Evolutionary conservation across 2,113 vertebrate species (phyloP), one percentile per base, ranked within the genome.

Genomic region (Pavo muticus): DNA sequence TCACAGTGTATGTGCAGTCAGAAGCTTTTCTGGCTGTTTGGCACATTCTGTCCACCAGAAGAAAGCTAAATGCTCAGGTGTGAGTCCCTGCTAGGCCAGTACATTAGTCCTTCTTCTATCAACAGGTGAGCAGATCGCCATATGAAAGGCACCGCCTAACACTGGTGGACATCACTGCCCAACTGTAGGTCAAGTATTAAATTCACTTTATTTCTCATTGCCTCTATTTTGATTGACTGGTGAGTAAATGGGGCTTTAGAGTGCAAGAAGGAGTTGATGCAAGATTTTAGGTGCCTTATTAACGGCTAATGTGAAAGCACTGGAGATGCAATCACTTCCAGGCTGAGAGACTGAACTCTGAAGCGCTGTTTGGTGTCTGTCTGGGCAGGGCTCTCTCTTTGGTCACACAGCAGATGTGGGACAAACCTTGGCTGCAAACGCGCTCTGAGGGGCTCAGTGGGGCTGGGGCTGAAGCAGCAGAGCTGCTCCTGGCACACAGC

Each of bases 181-280:
- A 78, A 39, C 45, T 59, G 23, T 4, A 37, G 24, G 60, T 10
- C 7, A 37, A 7, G 1, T 8, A 17, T 44, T 56, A 60, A 11
- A 25, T 69, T 80, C 4, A 29, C 15, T 75, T 40, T 35, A 65
- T 45, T 93, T 87, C 48, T 50, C 11, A 47, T 11, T 54, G 37
- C 9, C 1, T 3, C 6, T 44, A 75, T 42, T 60, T 30, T 67
- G 25, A 44, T 24, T 0, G 0, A 45, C 6, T 71, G 20, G 5
- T 42, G 8, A 16, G 18, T 14, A 47, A 84, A 50, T 9, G 25
- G 5, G 7, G 19, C 11, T 72, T 72, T 25, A 40, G 19, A 56
- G 35, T 72, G 50, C 70, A 63, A 15, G 9, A 71, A 37, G 29
- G 37, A 12, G 27, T 52, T 75, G 80, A 32, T 0, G 1, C 8